Percentiles rank a stretch among this genome's conserved stretches.
phyloP scores from a whole-genome alignment of 2,797 vertebrate genomes.

The Neomorphus geoffroyi region DNA sequence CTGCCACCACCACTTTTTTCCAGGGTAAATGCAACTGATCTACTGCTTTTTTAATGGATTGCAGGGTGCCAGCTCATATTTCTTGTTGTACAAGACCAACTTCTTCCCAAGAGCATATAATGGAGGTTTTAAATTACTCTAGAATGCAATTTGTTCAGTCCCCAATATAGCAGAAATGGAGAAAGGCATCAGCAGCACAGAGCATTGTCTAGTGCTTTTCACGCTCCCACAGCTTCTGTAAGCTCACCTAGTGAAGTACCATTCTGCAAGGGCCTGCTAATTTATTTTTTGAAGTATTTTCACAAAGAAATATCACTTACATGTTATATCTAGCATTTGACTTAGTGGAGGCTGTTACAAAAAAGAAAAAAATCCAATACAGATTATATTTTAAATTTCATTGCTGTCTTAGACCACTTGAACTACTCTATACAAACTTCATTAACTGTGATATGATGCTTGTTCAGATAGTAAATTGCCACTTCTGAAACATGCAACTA shows the following conservation, averaged over 20 bases:
- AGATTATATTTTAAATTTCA: not conserved
- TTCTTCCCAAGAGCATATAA: not conserved
- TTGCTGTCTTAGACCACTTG: not conserved
- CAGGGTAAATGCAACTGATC: accelerated
- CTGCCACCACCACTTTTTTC: not conserved
- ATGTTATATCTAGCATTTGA: not conserved
- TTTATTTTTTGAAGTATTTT: not conserved
- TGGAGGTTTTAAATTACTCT: not conserved
- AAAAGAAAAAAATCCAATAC: not conserved
- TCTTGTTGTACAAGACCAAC: accelerated
- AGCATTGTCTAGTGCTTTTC: not conserved
- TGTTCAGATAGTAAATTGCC: not conserved
- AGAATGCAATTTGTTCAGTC: not conserved
- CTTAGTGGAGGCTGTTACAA: not conserved
- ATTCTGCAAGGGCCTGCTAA: not conserved
- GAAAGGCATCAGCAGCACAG: not conserved
- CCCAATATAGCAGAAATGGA: not conserved
- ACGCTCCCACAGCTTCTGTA: not conserved
- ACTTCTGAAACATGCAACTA: not conserved
- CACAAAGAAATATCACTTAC: not conserved
- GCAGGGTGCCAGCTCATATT: not conserved
- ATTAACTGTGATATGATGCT: not conserved
- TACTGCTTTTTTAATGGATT: not conserved
- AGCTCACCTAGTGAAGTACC: not conserved
- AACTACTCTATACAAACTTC: not conserved